Base-by-base conservation (phyloP, 2,888 invertebrate species). In the Nebria brevicollis region DNA sequence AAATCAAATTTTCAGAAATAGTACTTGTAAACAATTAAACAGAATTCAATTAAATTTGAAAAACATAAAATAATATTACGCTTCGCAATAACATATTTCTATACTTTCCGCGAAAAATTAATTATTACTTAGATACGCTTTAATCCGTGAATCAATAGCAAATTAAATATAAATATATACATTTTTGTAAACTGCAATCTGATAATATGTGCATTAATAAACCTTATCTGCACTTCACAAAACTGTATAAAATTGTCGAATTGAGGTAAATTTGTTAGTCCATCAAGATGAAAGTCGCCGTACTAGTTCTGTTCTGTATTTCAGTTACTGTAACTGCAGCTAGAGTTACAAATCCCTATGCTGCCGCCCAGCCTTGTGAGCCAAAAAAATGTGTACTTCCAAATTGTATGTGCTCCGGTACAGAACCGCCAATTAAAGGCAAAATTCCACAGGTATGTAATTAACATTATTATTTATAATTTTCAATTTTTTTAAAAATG, bases 371-470 rank as follows among this genome's bases (percentile, higher is more conserved):
- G 5, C 41, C 11, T 13, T 78, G 78, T 78, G 8, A 8, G 42
- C 11, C 34, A 11, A 41, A 54, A n/a, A 43, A 15, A 6, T 78
- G 78, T 74, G 0, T 3, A 42, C 26, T 78, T 41, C 78, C 78
- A 3, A 25, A 25, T 7, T 78, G 78, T 43, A 25, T n/a, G 10
- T 78, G 78, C 41, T 66, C 78, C 0, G 42, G 41, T n/a, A 42
- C n/a, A 26, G 8, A 25, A 25, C 43, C 78, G 13, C 20, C 20
- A 15, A n/a, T 77, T 26, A 15, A 26, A 2, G 78, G 78, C 4
- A 66, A 42, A 42, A 74, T 74, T 54, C 78, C 78, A 20, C 78
- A 78, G 43, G 78, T 78, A 75, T 41, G 20, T 66, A 34, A 34
- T 34, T 4, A 34, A 34, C 20, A 25, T 42, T 1, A 41, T 73